Conservation (phyloP, 2,797 vertebrate species). For the Sebastes trivittatus region DNA sequence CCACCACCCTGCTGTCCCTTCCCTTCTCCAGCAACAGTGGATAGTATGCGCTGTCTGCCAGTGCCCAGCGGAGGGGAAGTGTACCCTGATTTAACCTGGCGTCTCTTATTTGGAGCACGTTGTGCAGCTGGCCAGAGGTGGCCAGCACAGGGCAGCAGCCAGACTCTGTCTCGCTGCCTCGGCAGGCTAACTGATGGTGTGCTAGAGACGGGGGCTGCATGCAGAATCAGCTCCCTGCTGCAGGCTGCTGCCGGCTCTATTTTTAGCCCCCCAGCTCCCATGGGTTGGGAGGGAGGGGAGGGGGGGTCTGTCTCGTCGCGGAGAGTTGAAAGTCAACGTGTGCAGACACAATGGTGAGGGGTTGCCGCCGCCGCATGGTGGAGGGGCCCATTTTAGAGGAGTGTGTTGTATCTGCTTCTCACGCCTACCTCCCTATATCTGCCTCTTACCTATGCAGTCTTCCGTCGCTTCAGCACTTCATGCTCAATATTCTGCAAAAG, state of each 20-base stretch:
- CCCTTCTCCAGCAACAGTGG: conserved; percentile 54
- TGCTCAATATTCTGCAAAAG: conserved; percentile 46
- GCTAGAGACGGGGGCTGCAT: conserved; percentile 79
- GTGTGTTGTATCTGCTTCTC: conserved; percentile 27
- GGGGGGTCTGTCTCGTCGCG: conserved; percentile 74
- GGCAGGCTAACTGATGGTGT: conserved; percentile 65
- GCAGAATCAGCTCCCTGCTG: conserved; percentile 80
- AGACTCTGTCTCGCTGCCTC: conserved; percentile 56
- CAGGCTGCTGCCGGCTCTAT: conserved; percentile 80
- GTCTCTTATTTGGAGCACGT: conserved; percentile 39
- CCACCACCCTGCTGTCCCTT: conserved; percentile 50
- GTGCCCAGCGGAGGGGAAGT: conserved; percentile 49
- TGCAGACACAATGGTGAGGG: conserved; percentile 80
- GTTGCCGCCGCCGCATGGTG: conserved; percentile 54
- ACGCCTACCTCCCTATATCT: conserved; percentile 27
- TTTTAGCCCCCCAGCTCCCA: conserved; percentile 77
- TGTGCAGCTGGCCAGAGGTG: conserved; percentile 74
- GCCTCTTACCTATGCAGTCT: conserved; percentile 43
- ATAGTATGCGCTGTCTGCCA: conserved; percentile 42
- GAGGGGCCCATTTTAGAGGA: conserved; percentile 36
- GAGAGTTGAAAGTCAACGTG: conserved; percentile 83
- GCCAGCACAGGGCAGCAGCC: conserved; percentile 56
- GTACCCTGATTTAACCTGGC: conserved; percentile 70
- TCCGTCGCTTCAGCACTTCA: conserved; percentile 24
- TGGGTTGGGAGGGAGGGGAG: conserved; percentile 59